These are phyloP conservation scores for Paratilapia polleni DNA, from an alignment of 2,113 vertebrate genomes.

Conservation along the genomic window DNA sequence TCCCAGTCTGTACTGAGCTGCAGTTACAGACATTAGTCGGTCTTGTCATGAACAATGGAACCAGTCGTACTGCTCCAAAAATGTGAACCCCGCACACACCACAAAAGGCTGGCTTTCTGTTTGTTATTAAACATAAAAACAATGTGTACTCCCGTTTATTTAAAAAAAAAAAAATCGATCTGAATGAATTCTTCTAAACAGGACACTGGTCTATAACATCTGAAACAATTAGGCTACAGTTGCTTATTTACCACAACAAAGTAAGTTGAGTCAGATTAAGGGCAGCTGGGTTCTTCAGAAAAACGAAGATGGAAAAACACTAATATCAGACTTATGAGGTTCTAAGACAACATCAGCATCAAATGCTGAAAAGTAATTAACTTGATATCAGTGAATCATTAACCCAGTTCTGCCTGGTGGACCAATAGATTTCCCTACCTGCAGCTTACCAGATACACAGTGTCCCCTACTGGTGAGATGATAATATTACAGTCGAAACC, in stretches of 20 bases:
- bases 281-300: neutral
- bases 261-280: neutral
- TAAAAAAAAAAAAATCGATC: neutral
- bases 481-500: slow-evolving; percentile 24
- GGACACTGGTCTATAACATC: slow-evolving; percentile 1
- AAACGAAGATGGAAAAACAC: neutral
- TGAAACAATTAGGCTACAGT: neutral
- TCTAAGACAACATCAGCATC: slow-evolving; percentile 9
- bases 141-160: neutral
- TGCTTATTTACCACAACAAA: neutral
- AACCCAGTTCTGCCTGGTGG: slow-evolving; percentile 55
- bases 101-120: neutral
- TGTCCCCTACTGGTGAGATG: slow-evolving; percentile 56
- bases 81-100: slow-evolving; percentile 37
- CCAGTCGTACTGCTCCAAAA: slow-evolving; percentile 13
- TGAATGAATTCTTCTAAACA: neutral
- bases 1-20: slow-evolving; percentile 2
- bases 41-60: slow-evolving; percentile 42
- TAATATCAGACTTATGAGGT: neutral
- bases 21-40: slow-evolving; percentile 37
- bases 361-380: slow-evolving; percentile 35
- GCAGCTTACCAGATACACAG: slow-evolving; percentile 50
- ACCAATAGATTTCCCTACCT: neutral
- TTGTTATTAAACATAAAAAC: neutral
- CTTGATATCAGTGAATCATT: slow-evolving; percentile 46